Conservation (phyloP, 64 coral and sea anemone species). For the Astreopora myriophthalma region DNA sequence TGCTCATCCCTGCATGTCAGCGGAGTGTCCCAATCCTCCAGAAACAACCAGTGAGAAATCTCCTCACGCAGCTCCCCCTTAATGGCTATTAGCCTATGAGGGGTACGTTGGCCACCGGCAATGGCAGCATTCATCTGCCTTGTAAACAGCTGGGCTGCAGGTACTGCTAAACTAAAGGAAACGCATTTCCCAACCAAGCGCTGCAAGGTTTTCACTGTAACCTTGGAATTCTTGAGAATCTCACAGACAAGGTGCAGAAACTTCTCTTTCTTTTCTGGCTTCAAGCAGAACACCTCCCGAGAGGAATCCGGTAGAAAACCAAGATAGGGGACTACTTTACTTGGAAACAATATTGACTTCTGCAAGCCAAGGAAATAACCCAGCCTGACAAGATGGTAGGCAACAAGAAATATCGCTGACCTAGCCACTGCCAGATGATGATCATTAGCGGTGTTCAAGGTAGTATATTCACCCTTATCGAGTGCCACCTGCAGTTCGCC, state of each 20-base stretch:
- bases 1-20: conserved; percentile 58
- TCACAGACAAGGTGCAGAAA: conserved; percentile 25
- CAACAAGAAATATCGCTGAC: conserved; percentile 44
- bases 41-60: conserved; percentile 58
- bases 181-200: conserved; percentile 68
- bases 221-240: neutral
- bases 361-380: conserved; percentile 62
- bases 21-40: conserved; percentile 45
- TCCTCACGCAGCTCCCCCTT: neutral
- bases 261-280: conserved; percentile 40
- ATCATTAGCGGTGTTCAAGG: neutral
- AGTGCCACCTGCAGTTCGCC: too few species aligned
- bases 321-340: conserved; percentile 32
- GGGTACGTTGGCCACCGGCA: conserved; percentile 6
- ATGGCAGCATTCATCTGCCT: conserved; percentile 71
- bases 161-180: conserved; percentile 62
- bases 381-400: conserved; percentile 43
- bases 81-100: neutral
- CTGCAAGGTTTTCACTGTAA: conserved; percentile 57
- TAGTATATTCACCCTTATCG: conserved; percentile 17
- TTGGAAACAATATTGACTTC: conserved; percentile 49
- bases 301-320: conserved; percentile 53
- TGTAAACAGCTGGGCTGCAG: conserved; percentile 49
- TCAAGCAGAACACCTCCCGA: conserved; percentile 30
- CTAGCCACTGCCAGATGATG: conserved; percentile 31